Conservation (phyloP, 2,797 vertebrate genomes). For the Nannoperca obscura region DNA sequence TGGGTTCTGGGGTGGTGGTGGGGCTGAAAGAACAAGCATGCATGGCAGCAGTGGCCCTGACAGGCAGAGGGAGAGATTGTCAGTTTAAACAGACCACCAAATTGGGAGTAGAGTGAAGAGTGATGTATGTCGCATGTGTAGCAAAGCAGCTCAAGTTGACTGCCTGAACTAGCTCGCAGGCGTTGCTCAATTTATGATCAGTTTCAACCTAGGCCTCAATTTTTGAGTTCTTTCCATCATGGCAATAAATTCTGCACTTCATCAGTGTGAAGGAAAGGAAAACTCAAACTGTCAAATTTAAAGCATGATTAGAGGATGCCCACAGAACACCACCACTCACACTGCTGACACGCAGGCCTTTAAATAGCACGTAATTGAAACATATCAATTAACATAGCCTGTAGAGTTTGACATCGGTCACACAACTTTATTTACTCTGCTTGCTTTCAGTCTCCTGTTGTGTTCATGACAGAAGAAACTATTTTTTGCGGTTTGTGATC, state of each 20-base stretch:
- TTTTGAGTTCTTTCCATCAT: not conserved
- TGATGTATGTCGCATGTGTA: too few species aligned
- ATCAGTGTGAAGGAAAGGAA: not conserved
- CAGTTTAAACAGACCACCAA: too few species aligned
- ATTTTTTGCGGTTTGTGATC: not conserved
- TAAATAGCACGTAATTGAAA: slow-evolving; percentile 4
- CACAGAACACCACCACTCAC: not conserved
- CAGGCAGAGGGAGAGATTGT: too few species aligned
- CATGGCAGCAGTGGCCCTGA: too few species aligned
- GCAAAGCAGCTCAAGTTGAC: too few species aligned
- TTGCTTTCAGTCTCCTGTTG: not conserved
- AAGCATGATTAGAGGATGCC: not conserved
- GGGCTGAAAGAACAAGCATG: too few species aligned
- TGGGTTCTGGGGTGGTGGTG: too few species aligned
- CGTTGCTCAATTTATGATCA: too few species aligned
- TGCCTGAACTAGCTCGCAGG: too few species aligned
- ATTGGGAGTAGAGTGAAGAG: too few species aligned
- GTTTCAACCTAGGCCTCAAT: slow-evolving; percentile 1
- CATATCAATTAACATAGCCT: not conserved
- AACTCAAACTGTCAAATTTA: not conserved
- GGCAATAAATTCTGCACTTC: not conserved
- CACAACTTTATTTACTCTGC: not conserved
- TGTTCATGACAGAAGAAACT: not conserved
- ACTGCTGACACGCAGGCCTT: not conserved
- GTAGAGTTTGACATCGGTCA: not conserved